phyloP scores from a whole-genome alignment of 2,888 invertebrate species.

The Acanthosepion pharaonis region DNA sequence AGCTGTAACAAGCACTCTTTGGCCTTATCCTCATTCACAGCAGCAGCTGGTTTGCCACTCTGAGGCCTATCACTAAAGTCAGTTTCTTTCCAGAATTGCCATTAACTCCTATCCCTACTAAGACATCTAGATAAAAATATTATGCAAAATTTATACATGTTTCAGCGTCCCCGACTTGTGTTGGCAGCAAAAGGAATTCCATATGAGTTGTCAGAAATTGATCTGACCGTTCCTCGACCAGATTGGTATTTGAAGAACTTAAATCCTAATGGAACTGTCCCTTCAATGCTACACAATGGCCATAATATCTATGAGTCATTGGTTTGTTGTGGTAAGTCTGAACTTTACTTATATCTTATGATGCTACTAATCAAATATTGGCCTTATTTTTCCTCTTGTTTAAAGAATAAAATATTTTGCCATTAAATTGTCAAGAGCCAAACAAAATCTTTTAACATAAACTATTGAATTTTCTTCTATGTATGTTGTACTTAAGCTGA shows the following conservation, averaged over 20 bases:
- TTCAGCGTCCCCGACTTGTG: constrained; percentile 52
- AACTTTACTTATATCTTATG: background rate
- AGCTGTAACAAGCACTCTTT: too few relatives aligned
- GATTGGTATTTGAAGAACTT: constrained; percentile 75
- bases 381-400: too few relatives aligned
- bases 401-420: too few relatives aligned
- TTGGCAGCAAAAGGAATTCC: constrained; percentile 52
- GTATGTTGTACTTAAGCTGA: too few relatives aligned
- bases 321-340: constrained; percentile 58
- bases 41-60: too few relatives aligned
- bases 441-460: too few relatives aligned
- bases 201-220: constrained; percentile 76
- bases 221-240: constrained; percentile 75
- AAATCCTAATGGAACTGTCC: constrained; percentile 76
- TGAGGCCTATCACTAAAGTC: too few relatives aligned
- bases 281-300: constrained; percentile 74
- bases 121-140: background rate
- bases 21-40: too few relatives aligned
- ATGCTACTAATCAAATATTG: background rate
- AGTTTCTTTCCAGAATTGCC: too few relatives aligned
- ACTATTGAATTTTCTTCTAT: too few relatives aligned
- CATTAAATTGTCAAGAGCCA: too few relatives aligned
- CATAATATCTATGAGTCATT: constrained; percentile 77
- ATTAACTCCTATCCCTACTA: too few relatives aligned
- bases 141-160: background rate